Percentiles rank a stretch among this genome's conserved stretches.
phyloP scores from a whole-genome alignment of 2,888 invertebrate species.

The Mythimna ferrago region DNA sequence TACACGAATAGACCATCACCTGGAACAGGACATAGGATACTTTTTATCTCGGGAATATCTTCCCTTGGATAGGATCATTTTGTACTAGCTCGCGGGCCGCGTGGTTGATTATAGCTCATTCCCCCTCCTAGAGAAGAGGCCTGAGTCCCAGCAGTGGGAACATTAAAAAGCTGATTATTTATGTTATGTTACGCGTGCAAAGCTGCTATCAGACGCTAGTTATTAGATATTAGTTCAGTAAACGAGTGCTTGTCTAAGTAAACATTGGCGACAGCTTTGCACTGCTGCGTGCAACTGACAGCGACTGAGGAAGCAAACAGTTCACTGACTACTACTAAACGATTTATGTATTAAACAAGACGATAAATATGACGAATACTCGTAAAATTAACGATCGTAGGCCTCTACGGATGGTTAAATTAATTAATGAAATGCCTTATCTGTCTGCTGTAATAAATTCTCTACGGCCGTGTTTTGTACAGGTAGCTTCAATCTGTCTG shows the following conservation, averaged over 20 bases:
- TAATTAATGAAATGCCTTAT: constrained; percentile 14
- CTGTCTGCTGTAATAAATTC: constrained; percentile 19
- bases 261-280: constrained; percentile 28
- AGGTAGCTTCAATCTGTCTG: constrained; percentile 31
- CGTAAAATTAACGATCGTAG: constrained; percentile 38
- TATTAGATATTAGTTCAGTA: constrained; percentile 14
- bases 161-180: too few species aligned
- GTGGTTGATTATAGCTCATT: too few species aligned
- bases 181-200: too few species aligned
- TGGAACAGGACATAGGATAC: too few species aligned
- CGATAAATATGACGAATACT: constrained; percentile 38
- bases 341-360: constrained; percentile 45
- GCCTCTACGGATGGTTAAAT: constrained; percentile 32
- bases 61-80: too few species aligned
- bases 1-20: too few species aligned
- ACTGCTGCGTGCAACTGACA: constrained; percentile 24
- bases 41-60: too few species aligned
- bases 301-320: constrained; percentile 43
- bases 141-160: too few species aligned
- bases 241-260: constrained; percentile 37
- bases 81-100: too few species aligned
- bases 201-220: too few species aligned
- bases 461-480: neutral
- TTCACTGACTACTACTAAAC: constrained; percentile 22
- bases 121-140: too few species aligned